A percentile compares a stretch with the other conserved stretches of the same genome.
Conservation (phyloP, 2,797 vertebrate genomes). For the Enteromius treurensis region DNA sequence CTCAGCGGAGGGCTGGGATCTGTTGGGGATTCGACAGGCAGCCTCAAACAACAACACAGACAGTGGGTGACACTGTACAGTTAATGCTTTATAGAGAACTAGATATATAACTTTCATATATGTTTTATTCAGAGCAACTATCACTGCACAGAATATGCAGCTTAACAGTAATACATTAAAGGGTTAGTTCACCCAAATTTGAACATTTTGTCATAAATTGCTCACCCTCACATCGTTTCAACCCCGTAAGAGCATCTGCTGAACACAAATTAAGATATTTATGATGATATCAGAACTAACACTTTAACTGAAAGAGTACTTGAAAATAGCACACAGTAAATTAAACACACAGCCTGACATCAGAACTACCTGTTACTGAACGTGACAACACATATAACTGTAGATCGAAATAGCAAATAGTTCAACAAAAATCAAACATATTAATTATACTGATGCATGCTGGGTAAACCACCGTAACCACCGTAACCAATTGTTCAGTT, state of each 20-base stretch:
- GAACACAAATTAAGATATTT: too few relatives aligned
- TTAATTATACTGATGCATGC: not conserved
- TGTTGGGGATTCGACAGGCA: conserved; percentile 26
- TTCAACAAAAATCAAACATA: not conserved
- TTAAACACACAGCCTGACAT: not conserved
- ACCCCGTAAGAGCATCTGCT: too few relatives aligned
- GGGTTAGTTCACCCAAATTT: too few relatives aligned
- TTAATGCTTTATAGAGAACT: not conserved
- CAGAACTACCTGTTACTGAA: not conserved
- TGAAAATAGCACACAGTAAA: not conserved
- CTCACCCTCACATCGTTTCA: too few relatives aligned
- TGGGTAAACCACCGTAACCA: not conserved
- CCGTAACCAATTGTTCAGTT: not conserved
- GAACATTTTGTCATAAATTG: too few relatives aligned
- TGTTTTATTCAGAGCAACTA: not conserved
- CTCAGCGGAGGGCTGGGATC: conserved; percentile 26
- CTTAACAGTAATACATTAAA: not conserved
- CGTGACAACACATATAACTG: not conserved
- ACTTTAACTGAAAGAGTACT: not conserved
- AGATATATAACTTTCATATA: not conserved
- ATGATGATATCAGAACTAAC: too few relatives aligned
- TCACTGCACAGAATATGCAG: not conserved
- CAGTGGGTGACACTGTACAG: conserved; percentile 2
- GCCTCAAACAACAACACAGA: conserved; percentile 11
- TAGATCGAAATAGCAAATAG: not conserved